Conservation (phyloP, 2,888 invertebrate species). For the Cataglyphis livida region DNA sequence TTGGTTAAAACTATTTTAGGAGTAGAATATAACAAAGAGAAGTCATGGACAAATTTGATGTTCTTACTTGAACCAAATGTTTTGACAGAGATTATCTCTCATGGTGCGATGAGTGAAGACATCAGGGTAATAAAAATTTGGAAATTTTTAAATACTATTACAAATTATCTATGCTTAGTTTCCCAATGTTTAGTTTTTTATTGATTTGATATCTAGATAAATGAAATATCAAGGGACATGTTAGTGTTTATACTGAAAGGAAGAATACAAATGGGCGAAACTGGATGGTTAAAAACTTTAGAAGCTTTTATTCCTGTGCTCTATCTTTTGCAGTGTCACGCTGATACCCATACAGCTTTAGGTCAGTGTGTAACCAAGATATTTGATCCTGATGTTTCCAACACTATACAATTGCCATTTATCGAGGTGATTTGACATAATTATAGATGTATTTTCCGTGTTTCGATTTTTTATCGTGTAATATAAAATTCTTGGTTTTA, state of each 20-base stretch:
- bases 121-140: slow-evolving; percentile 79
- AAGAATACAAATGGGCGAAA: slow-evolving; percentile 88
- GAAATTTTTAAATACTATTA: neutral
- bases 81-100: slow-evolving; percentile 89
- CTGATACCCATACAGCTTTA: slow-evolving; percentile 86
- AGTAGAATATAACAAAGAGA: slow-evolving; percentile 82
- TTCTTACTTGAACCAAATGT: slow-evolving; percentile 88
- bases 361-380: slow-evolving; percentile 89
- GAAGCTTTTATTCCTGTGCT: slow-evolving; percentile 88
- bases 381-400: slow-evolving; percentile 89
- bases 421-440: slow-evolving; percentile 85
- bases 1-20: slow-evolving; percentile 87
- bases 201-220: slow-evolving; percentile 86
- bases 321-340: slow-evolving; percentile 88
- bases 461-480: neutral
- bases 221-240: slow-evolving; percentile 88
- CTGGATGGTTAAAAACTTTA: slow-evolving; percentile 88
- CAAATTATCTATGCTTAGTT: neutral
- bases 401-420: slow-evolving; percentile 87
- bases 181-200: slow-evolving; percentile 5
- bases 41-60: slow-evolving; percentile 86
- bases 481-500: slow-evolving; percentile 62
- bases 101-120: slow-evolving; percentile 87
- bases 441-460: neutral
- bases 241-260: slow-evolving; percentile 89